Percentiles rank a stretch among this genome's conserved stretches.
Conservation (phyloP, 2,888 invertebrate genomes). For the Sesia bembeciformis region DNA sequence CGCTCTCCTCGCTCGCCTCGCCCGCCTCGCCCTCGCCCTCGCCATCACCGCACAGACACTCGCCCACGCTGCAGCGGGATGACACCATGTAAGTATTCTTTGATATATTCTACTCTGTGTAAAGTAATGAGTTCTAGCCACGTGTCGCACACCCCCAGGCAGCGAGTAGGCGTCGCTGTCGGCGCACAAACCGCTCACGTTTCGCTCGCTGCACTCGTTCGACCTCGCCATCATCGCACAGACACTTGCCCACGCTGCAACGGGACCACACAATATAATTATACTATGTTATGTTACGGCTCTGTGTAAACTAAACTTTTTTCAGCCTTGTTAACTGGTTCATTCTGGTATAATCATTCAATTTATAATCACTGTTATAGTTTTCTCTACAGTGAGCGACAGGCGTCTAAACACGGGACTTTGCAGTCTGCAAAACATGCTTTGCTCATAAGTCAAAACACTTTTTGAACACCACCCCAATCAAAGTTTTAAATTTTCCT, state of each 20-base stretch:
- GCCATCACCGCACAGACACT: constrained; percentile 37
- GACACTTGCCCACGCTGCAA: constrained; percentile 53
- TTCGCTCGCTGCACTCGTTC: constrained; percentile 64
- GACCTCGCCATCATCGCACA: constrained; percentile 42
- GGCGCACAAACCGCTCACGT: constrained; percentile 58
- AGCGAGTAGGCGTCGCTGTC: constrained; percentile 62
- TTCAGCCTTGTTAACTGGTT: too few relatives aligned
- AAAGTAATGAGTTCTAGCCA: constrained; percentile 55
- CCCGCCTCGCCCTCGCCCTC: constrained; percentile 57
- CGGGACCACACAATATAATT: constrained; percentile 55
- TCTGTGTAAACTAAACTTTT: constrained; percentile 7
- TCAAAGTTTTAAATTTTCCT: too few relatives aligned
- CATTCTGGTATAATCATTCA: too few relatives aligned
- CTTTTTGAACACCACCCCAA: too few relatives aligned
- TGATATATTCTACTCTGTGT: neutral
- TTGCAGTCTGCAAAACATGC: too few relatives aligned
- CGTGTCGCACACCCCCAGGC: constrained; percentile 66
- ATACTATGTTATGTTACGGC: neutral
- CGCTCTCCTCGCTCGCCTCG: constrained; percentile 57
- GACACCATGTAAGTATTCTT: constrained; percentile 43
- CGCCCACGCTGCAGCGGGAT: constrained; percentile 54
- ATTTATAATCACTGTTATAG: too few relatives aligned
- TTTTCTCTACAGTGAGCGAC: too few relatives aligned
- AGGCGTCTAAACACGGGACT: too few relatives aligned
- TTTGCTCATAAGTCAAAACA: too few relatives aligned